Evolutionary conservation across 2,888 invertebrate species (phyloP), one percentile per base, ranked within the genome.

Genomic region (Acronicta leporina): DNA sequence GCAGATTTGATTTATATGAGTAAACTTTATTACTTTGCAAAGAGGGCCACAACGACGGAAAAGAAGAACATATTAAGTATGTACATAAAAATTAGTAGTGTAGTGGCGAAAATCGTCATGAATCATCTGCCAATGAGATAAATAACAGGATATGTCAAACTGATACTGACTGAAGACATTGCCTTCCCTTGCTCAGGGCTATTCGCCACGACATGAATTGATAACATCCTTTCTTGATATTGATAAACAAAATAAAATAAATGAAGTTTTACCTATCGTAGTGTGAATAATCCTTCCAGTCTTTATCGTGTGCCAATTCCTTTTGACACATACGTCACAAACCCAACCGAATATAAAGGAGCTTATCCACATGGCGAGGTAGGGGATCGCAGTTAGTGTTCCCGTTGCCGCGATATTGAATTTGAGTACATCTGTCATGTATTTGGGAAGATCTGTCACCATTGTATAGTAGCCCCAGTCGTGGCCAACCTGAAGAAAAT

Each of bases 381-480:
- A 96, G 0, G 97, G 97, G 30, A 96, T 89, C 0, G 96, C 95
- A 0, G 96, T 96, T 38, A 96, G 87, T 0, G 96, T 92, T 0
- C 96, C 96, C 56, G 96, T 96, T 73, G 96, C 92, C 7, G 95
- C 94, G 16, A 96, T 96, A 78, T 96, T 95, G 86, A 96, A 96
- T 73, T 96, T 95, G 5, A 97, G 89, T 0, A 96, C 95, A 63
- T 96, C 96, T 38, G 95, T 96, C 95, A 96, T 96, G 84, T 96
- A 96, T 60, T 96, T 96, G 0, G 97, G 96, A 2, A 97, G 90
- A 78, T 96, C 96, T 13, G 96, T 96, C 14, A 96, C 95, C 95
- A 97, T 96, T 2, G 96, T 96, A 79, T 96, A 96, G 82, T 96
- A 96, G 0, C 96, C 96, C 96, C 96, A 97, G 73, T 96, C 94